Evolutionary conservation across 2,113 vertebrate species (phyloP), one percentile per base, ranked within the genome.

Genomic region (Bombycilla garrulus): DNA sequence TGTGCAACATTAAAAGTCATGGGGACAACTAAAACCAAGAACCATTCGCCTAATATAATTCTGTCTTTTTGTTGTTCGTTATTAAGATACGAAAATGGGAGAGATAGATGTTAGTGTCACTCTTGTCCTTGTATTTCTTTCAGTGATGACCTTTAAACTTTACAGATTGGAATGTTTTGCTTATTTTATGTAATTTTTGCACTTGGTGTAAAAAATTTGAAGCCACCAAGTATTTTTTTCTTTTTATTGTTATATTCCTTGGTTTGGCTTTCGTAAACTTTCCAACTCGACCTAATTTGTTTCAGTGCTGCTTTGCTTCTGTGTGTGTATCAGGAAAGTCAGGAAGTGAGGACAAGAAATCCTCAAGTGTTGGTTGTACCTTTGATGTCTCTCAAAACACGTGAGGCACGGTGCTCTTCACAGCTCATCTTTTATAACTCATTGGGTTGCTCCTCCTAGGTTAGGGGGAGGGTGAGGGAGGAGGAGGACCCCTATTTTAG

Each of bases 301-400:
- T 96, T 96, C 18, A 48, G 45, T 83, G 73, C 69, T 88, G 67
- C 15, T 47, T 81, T 78, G 64, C 76, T 70, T 53, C 95, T 71
- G 48, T 81, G 80, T 97, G 80, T 77, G 65, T 91, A 13, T 84
- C 29, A 31, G 36, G 21, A 35, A 36, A 36, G 29, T 81, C 90
- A 91, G 95, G 88, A 97, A 94, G 71, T 44, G 60, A 92, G 92
- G 86, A 50, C 79, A 95, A 89, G 81, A 93, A 96, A 64, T 28
- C 54, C 29, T 74, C 9, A 26, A 13, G 5, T n/a, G 44, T 24
- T 65, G 45, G 23, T 22, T 60, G 26, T 79, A 23, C 11, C n/a
- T 94, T 83, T 88, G 76, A 40, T 82, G 51, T 70, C 36, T 40
- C 15, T 67, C 89, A 67, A 66, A 85, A 45, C 36, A 22, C 9